Conservation (phyloP, 2,797 vertebrate genomes). For the Anabacerthia variegaticeps region DNA sequence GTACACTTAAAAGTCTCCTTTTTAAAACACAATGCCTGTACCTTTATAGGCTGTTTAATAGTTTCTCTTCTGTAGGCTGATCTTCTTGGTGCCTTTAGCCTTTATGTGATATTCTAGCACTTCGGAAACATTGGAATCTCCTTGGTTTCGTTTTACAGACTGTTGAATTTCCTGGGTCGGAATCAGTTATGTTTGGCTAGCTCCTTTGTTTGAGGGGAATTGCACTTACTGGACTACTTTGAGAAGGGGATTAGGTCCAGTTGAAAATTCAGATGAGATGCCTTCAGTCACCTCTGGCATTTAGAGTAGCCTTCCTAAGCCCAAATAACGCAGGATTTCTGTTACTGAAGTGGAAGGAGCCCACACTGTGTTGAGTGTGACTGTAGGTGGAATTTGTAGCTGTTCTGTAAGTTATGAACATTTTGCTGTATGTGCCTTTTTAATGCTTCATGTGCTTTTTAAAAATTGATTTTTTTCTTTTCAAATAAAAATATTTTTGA, state of each 20-base stretch:
- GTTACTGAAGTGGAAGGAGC: neutral
- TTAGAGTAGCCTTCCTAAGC: neutral
- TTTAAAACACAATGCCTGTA: neutral
- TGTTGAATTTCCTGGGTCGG: neutral
- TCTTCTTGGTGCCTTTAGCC: neutral
- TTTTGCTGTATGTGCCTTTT: neutral
- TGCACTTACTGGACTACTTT: neutral
- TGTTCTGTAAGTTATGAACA: neutral
- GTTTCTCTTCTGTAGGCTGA: neutral
- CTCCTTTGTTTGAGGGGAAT: neutral
- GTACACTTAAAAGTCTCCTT: neutral
- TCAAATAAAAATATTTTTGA: neutral
- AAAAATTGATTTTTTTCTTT: neutral
- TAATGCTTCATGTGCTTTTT: neutral
- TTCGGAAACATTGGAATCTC: neutral
- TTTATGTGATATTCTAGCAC: neutral
- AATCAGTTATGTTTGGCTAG: neutral
- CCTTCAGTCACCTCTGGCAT: neutral
- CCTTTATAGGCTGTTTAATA: neutral
- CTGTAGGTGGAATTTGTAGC: neutral
- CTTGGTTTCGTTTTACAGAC: neutral
- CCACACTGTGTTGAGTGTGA: neutral
- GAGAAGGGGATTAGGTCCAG: neutral
- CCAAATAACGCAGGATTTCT: neutral
- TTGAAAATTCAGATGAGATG: neutral